Evolutionary conservation across 2,113 vertebrate species (phyloP).

Genomic region (Camelus dromedarius): DNA sequence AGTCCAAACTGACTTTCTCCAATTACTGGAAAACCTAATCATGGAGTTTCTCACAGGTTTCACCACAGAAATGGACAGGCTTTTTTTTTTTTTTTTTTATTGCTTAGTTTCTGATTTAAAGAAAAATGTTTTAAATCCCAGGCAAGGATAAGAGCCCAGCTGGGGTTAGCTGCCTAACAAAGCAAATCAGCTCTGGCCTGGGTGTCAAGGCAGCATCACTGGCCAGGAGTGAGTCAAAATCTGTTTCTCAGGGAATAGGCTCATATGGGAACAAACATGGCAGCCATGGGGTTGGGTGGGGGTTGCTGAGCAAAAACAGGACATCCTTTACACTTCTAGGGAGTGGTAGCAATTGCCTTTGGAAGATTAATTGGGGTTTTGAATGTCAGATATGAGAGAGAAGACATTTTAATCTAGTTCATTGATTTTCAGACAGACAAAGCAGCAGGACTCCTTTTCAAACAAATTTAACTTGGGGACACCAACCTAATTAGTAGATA

Average conservation of each 20-base stretch:
- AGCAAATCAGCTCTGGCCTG: background rate
- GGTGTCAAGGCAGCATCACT: background rate
- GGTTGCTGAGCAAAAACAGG: background rate
- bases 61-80: background rate
- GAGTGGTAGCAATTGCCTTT: background rate
- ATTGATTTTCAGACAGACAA: slow-evolving; percentile 13
- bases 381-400: background rate
- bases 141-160: background rate
- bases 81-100: background rate
- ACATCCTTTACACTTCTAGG: background rate
- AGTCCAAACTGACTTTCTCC: background rate
- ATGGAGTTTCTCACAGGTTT: background rate
- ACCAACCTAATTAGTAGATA: background rate
- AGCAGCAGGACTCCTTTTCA: background rate
- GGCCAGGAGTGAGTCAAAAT: background rate
- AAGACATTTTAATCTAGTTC: background rate
- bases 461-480: background rate
- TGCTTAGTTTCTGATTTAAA: background rate
- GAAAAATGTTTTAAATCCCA: too few species aligned
- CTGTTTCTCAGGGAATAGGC: background rate
- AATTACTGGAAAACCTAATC: background rate
- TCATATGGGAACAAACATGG: background rate
- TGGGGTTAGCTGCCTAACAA: background rate
- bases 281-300: background rate
- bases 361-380: background rate